Evolutionary conservation across 2,888 invertebrate species (phyloP), one percentile per base, ranked within the genome.

Genomic region (Cephus spinipes): DNA sequence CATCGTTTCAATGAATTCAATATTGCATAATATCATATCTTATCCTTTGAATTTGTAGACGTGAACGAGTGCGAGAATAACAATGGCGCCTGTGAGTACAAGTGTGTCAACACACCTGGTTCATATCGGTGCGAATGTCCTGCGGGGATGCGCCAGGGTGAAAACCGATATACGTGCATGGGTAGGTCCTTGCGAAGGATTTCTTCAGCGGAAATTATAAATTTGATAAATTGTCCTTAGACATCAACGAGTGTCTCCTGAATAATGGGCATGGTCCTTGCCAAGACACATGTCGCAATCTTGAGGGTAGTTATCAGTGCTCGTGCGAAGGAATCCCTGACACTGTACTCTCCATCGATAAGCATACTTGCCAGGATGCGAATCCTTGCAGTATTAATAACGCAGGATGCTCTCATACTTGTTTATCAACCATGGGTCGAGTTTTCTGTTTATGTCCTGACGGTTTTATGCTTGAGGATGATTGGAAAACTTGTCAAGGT

Each of bases 261-360:
- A 93, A 94, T 85, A 94, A 94, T 89, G 94, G 94, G 23, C 93
- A 92, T 84, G 95, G 94, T 15, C 94, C 94, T 15, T 95, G 95
- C 86, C 94, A 95, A 89, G 94, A 94, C 85, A 92, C 92, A 73
- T 95, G 95, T 89, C 89, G 90, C 80, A 95, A 95, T 88, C 92
- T 92, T 40, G 91, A 92, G 85, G 94, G 94, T 71, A 92, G 93
- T 77, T 95, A 94, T 90, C 89, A 88, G 79, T 95, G 95, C 86
- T 92, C 93, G 55, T 95, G 95, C 87, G 92, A 92, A 73, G 90
- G 92, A 80, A 90, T 94, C 69, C 92, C 93, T 33, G 94, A 94
- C 76, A 94, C 94, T 9, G 89, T 91, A 76, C 92, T 95, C 81
- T 91, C 92, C 11, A 80, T 90, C 12, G 94, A 95, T 91, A 93